Evolutionary conservation across 2,797 vertebrate species (phyloP).

Genomic region (Sebastiscus tertius): DNA sequence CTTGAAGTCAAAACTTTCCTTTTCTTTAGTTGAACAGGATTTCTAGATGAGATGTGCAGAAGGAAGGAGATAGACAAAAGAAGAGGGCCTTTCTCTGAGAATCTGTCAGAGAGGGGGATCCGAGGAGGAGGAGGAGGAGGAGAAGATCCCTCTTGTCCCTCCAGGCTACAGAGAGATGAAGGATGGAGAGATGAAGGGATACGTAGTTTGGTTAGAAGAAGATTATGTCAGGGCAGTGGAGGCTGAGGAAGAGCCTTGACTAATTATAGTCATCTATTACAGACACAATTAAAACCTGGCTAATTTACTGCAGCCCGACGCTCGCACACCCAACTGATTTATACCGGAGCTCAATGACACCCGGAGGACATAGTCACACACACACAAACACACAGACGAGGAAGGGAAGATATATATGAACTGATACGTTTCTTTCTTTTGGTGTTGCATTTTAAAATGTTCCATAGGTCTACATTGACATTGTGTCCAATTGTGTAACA

Average conservation of each 20-base stretch:
- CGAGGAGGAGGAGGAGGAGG: constrained; percentile 43
- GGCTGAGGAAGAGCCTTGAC: constrained; percentile 80
- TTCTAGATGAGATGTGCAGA: not conserved
- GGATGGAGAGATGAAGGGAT: constrained; percentile 61
- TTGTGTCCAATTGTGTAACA: not conserved
- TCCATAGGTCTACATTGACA: not conserved
- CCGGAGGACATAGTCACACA: constrained; percentile 71
- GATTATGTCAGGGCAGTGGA: constrained; percentile 76
- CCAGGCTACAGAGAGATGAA: constrained; percentile 61
- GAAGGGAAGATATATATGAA: not conserved
- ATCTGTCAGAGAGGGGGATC: constrained; percentile 47
- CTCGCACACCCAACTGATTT: constrained; percentile 80
- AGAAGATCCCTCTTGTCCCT: constrained; percentile 70
- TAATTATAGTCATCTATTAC: constrained; percentile 83
- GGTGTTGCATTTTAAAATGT: not conserved
- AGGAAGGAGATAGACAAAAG: constrained; percentile 3
- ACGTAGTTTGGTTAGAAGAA: constrained; percentile 74
- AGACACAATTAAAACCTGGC: constrained; percentile 83
- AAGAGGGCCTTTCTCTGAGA: constrained; percentile 26
- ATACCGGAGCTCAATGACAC: constrained; percentile 81
- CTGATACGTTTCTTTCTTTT: not conserved
- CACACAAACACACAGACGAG: not conserved
- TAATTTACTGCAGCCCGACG: constrained; percentile 79
- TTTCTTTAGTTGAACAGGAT: not conserved
- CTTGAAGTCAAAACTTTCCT: not conserved